phyloP scores from a whole-genome alignment of 2,113 vertebrate genomes.

The Seriola quinqueradiata region DNA sequence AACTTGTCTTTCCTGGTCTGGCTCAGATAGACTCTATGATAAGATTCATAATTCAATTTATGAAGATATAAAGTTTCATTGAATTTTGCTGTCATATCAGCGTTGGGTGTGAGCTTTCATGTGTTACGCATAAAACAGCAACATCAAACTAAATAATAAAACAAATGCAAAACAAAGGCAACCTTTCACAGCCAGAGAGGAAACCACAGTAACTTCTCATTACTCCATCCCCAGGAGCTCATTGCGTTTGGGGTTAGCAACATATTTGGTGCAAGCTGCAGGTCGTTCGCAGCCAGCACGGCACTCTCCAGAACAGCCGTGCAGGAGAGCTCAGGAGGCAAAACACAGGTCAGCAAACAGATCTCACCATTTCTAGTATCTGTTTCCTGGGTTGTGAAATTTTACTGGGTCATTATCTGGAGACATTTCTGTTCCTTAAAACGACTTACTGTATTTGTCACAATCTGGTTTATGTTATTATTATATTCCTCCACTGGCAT shows the following conservation, averaged over 20 bases:
- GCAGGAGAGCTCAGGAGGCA: constrained; percentile 95
- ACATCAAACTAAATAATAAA: neutral
- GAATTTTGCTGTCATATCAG: neutral
- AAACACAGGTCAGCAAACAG: constrained; percentile 88
- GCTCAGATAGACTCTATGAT: neutral
- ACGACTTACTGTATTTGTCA: constrained; percentile 77
- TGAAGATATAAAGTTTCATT: constrained; percentile 2
- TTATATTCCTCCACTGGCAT: neutral
- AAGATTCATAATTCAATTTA: neutral
- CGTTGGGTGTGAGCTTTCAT: neutral
- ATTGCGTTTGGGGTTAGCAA: constrained; percentile 93
- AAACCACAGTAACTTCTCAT: neutral
- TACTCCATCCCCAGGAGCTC: constrained; percentile 85
- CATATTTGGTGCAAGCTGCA: constrained; percentile 90
- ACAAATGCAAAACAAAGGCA: neutral
- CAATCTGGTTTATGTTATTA: constrained; percentile 81
- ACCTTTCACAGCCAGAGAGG: neutral
- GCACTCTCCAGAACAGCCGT: constrained; percentile 92
- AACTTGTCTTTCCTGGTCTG: neutral
- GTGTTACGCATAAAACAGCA: neutral
- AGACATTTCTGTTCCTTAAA: neutral
- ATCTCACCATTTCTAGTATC: neutral
- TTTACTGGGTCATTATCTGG: neutral
- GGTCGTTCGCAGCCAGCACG: constrained; percentile 91
- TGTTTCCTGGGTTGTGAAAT: neutral